These are phyloP conservation scores for Sciurus niger DNA, from an alignment of 2,113 vertebrate species.

Conservation along the genomic window DNA sequence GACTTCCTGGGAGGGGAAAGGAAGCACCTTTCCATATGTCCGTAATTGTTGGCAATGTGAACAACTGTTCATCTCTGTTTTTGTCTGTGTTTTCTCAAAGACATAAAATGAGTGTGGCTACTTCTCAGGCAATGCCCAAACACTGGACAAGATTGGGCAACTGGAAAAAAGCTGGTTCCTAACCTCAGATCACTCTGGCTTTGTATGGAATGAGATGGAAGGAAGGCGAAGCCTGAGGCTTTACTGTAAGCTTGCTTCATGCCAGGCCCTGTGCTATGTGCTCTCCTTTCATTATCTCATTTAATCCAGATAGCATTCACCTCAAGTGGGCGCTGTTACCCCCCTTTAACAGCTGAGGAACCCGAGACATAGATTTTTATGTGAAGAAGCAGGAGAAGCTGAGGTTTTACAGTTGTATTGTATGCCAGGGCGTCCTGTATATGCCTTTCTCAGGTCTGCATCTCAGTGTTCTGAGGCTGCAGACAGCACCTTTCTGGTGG, in stretches of 20 bases:
- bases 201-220: neutral
- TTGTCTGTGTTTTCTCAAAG: neutral
- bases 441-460: neutral
- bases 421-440: neutral
- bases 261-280: neutral
- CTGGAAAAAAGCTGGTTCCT: neutral
- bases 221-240: neutral
- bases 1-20: neutral
- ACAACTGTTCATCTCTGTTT: neutral
- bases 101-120: neutral
- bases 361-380: neutral
- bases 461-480: neutral
- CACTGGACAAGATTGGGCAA: neutral
- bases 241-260: neutral
- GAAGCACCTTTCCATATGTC: neutral
- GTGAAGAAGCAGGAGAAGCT: neutral
- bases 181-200: neutral
- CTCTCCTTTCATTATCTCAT: neutral
- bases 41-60: neutral
- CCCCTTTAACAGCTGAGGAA: neutral
- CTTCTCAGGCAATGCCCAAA: neutral
- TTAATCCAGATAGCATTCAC: neutral
- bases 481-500: neutral
- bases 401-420: neutral
- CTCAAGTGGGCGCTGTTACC: neutral